A percentile compares a stretch with the other conserved stretches of the same genome.
Conservation (phyloP, 2,113 vertebrate species). For the Grantiella picta region DNA sequence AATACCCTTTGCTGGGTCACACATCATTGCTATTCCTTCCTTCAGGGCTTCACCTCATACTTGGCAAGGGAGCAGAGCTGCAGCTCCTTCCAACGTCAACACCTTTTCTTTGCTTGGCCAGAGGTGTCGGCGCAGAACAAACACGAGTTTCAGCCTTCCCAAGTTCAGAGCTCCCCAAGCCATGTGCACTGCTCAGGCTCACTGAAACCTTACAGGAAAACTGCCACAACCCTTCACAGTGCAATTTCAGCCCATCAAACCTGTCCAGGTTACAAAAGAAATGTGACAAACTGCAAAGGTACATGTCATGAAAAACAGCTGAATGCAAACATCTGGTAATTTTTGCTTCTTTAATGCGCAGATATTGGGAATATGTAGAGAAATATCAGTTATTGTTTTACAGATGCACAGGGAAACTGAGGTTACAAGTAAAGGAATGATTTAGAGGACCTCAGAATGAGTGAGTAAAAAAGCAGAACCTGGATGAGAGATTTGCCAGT, state of each 20-base stretch:
- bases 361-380: accelerated
- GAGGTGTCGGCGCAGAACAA: background rate
- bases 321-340: background rate
- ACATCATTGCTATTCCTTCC: background rate
- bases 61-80: background rate
- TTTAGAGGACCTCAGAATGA: background rate
- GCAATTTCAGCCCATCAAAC: background rate
- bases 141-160: background rate
- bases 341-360: background rate
- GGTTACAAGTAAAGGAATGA: background rate
- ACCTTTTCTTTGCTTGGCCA: background rate
- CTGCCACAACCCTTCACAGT: background rate
- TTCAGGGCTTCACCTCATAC: background rate
- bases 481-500: background rate
- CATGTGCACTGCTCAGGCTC: background rate
- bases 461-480: background rate
- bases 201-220: background rate
- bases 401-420: background rate
- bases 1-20: background rate
- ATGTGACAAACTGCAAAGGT: background rate
- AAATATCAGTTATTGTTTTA: background rate
- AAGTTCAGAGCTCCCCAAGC: background rate
- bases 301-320: background rate
- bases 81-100: slow-evolving; percentile 7
- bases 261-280: background rate